These are phyloP conservation scores for Cydia pomonella DNA, from an alignment of 1,140 invertebrate species.

Conservation along the genomic window DNA sequence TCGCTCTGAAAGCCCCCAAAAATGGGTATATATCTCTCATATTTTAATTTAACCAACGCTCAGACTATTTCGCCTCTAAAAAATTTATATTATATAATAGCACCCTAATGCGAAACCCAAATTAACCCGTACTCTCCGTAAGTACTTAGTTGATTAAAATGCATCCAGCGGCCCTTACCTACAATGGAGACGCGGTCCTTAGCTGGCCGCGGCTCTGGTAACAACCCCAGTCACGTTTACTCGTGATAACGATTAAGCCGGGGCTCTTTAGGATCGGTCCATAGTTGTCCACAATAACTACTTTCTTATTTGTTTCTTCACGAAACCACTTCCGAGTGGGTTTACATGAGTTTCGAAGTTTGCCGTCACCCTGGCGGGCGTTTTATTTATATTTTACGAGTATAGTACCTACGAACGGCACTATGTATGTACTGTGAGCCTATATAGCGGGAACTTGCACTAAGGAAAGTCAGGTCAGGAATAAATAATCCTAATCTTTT, in stretches of 20 bases:
- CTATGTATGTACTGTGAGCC: too few species aligned
- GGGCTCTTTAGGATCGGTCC: not conserved
- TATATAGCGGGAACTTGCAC: too few species aligned
- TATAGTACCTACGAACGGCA: too few species aligned
- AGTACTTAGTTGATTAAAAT: not conserved
- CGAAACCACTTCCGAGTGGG: too few species aligned
- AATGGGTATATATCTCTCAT: too few species aligned
- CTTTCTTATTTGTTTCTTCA: conserved; percentile 17
- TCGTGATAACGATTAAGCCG: conserved; percentile 48
- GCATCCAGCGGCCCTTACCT: conserved; percentile 12
- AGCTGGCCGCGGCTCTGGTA: not conserved
- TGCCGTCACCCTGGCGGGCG: too few species aligned
- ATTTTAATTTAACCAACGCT: too few species aligned
- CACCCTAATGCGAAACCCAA: not conserved
- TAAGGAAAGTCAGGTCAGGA: too few species aligned
- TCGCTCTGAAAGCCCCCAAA: too few species aligned
- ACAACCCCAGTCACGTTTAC: conserved; percentile 52
- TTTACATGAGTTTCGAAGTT: too few species aligned
- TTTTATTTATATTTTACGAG: too few species aligned
- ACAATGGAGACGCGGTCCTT: conserved; percentile 25
- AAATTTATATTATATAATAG: too few species aligned
- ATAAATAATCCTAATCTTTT: not conserved
- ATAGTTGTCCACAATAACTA: conserved; percentile 20
- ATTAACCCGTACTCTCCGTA: not conserved
- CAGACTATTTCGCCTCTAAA: not conserved